Evolutionary conservation across 2,113 vertebrate species (phyloP), one percentile per base, ranked within the genome.

Genomic region (Pelecanus crispus): DNA sequence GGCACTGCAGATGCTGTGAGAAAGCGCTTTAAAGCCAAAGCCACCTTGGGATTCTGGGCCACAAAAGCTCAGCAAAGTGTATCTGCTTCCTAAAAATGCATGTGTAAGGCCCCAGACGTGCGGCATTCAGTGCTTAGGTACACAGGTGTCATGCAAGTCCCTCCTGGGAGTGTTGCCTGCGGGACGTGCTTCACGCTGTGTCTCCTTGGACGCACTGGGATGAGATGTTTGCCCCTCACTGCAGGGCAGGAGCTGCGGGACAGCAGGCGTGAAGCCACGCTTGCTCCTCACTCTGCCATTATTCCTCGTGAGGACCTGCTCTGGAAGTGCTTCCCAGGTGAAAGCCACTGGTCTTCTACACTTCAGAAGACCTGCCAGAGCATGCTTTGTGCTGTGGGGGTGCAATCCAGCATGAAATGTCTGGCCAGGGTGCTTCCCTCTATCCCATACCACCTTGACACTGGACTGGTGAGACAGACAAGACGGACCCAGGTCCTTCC

Each of bases 191-290:
- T 61, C 56, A 31, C 2, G 1, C 34, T 26, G 18, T 8, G 47
- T 18, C 50, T 74, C 1, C 44, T 34, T 13, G 0, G 42, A 67
- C 3, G 73, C 1, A 4, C n/a, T n/a, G 5, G 32, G 38, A 31
- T 50, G 10, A 66, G 42, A 53, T 22, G 13, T 31, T 61, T 38
- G 59, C 45, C 14, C 13, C 42, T 29, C 31, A 7, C 31, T 45
- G 84, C 38, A 38, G 36, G 0, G 22, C 42, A 38, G 65, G 22
- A 81, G 77, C 55, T 34, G 18, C 29, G 50, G 53, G 59, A 74
- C 53, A 53, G 29, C 7, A 47, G 34, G 53, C 4, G 21, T 5
- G 6, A 86, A 77, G 36, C 34, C 49, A 65, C 2, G 0, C 38
- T 70, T 81, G n/a, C 25, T 77, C 50, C 38, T 86, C 20, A 8